These are phyloP conservation scores for Heliconius sara DNA, from an alignment of 2,888 invertebrate genomes.

Conservation along the genomic window DNA sequence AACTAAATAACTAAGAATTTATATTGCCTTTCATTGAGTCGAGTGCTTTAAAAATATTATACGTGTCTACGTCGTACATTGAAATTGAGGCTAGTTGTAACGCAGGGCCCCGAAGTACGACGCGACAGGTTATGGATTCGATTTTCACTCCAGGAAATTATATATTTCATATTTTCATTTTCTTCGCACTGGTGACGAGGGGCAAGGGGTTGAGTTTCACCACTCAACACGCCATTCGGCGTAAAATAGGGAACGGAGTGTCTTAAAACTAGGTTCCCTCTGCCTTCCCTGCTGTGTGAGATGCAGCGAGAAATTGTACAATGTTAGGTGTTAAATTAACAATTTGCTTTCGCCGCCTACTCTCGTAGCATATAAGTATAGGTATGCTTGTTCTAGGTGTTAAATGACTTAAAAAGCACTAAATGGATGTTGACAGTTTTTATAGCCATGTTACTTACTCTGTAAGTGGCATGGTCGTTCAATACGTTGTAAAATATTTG, in stretches of 20 bases:
- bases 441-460: conserved; percentile 10
- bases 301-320: neutral
- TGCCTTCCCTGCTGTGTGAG: neutral
- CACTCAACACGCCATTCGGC: too few relatives aligned
- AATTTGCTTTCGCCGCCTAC: neutral
- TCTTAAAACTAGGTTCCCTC: too few relatives aligned
- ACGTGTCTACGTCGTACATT: too few relatives aligned
- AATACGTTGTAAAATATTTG: conserved; percentile 6
- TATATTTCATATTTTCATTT: too few relatives aligned
- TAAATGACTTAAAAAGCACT: conserved; percentile 10
- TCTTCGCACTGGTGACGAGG: too few relatives aligned
- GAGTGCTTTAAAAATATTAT: conserved; percentile 29
- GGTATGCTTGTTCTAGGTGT: conserved; percentile 1
- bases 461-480: conserved; percentile 6
- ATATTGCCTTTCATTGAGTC: conserved; percentile 21
- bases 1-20: conserved; percentile 27
- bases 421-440: conserved; percentile 20
- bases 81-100: too few relatives aligned
- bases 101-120: too few relatives aligned
- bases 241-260: too few relatives aligned
- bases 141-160: too few relatives aligned
- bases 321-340: conserved; percentile 20
- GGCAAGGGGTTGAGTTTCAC: too few relatives aligned
- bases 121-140: too few relatives aligned
- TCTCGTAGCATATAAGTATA: neutral